These are phyloP conservation scores for Gopherus flavomarginatus DNA, from an alignment of 2,113 vertebrate species.

Conservation along the genomic window DNA sequence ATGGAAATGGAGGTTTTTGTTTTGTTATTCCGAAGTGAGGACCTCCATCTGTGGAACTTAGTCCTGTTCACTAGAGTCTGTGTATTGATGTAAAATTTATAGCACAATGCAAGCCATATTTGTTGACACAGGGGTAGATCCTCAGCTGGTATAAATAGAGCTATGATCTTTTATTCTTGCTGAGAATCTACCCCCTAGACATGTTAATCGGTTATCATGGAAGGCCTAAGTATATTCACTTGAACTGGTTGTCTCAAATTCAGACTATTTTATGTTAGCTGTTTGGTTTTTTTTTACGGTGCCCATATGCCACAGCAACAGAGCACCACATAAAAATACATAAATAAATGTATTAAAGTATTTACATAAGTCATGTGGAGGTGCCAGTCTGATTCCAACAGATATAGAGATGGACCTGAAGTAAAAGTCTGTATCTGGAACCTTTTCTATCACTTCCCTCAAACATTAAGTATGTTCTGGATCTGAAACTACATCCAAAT, in stretches of 20 bases:
- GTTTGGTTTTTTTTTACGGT: background rate
- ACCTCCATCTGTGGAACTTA: background rate
- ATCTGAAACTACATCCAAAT: background rate
- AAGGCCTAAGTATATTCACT: background rate
- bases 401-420: background rate
- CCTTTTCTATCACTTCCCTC: background rate
- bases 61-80: background rate
- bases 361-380: background rate
- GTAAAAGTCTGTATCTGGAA: background rate
- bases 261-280: background rate
- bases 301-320: background rate
- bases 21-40: conserved; percentile 3
- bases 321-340: background rate
- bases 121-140: conserved; percentile 32
- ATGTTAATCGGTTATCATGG: background rate
- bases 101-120: background rate
- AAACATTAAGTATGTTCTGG: background rate
- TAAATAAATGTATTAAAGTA: background rate
- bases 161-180: background rate
- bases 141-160: background rate
- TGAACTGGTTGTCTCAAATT: background rate
- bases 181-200: background rate
- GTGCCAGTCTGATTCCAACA: background rate
- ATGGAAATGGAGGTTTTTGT: conserved; percentile 11
- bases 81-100: background rate